Evolutionary conservation across 2,113 vertebrate species (phyloP).

Genomic region (Mastomys natalensis): DNA sequence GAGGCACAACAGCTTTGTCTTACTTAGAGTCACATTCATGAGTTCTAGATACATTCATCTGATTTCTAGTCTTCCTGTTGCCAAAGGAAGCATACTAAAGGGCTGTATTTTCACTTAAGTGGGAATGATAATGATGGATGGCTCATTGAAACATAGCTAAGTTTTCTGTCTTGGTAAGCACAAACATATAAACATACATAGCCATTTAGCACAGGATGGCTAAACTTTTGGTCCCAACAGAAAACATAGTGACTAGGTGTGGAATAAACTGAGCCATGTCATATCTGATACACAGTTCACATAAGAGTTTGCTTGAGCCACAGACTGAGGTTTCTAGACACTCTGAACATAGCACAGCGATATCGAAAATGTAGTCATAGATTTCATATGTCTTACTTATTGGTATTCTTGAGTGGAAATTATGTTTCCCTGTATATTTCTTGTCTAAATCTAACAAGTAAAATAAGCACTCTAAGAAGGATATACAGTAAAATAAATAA

Average conservation of each 20-base stretch:
- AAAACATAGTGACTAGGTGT: background rate
- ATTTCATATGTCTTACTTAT: background rate
- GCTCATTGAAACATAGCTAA: background rate
- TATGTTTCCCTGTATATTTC: background rate
- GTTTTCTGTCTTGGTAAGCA: background rate
- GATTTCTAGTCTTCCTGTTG: background rate
- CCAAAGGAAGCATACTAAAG: background rate
- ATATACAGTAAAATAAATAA: background rate
- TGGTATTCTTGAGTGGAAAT: slow-evolving; percentile 16
- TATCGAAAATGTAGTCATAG: background rate
- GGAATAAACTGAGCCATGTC: background rate
- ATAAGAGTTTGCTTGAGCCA: background rate
- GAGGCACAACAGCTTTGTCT: background rate
- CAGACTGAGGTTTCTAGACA: background rate
- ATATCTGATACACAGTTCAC: background rate
- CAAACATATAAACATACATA: background rate
- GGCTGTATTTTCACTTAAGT: background rate
- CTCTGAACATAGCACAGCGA: background rate
- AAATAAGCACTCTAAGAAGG: background rate
- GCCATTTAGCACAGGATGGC: background rate
- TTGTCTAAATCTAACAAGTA: slow-evolving; percentile 9
- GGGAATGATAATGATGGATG: background rate
- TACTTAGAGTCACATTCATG: background rate
- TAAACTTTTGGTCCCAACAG: background rate
- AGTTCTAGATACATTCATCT: background rate